phyloP scores from a whole-genome alignment of 2,797 vertebrate species.

The Emys orbicularis region DNA sequence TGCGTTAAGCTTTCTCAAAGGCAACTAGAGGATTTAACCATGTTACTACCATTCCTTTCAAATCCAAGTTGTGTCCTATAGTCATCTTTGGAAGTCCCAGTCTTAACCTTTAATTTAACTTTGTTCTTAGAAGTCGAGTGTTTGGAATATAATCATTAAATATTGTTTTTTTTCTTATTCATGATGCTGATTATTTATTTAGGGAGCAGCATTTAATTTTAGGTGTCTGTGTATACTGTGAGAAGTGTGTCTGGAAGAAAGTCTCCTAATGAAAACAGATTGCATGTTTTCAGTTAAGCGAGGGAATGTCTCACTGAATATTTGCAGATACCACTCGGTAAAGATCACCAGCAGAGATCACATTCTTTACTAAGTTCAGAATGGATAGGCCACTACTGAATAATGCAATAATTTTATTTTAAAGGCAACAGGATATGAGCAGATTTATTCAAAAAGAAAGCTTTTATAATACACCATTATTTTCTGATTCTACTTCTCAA shows the following conservation, averaged over 20 bases:
- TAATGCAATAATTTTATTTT: neutral
- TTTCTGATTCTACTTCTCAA: neutral
- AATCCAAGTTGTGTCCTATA: neutral
- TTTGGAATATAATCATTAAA: slow-evolving; percentile 25
- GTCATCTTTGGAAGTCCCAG: neutral
- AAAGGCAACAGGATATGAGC: neutral
- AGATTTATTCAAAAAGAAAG: neutral
- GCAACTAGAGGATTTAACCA: neutral
- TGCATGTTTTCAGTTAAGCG: neutral
- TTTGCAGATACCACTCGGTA: neutral
- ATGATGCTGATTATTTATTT: slow-evolving; percentile 9
- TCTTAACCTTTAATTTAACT: slow-evolving; percentile 3
- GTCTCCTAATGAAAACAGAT: neutral
- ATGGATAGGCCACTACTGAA: neutral
- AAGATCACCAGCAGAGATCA: neutral
- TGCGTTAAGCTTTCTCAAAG: neutral
- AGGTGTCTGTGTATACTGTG: neutral
- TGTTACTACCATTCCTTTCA: neutral
- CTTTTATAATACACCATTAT: neutral
- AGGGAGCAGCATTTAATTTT: slow-evolving; percentile 29
- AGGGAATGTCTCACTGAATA: neutral
- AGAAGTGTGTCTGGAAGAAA: slow-evolving; percentile 13
- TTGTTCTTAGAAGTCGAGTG: neutral
- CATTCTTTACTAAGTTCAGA: neutral
- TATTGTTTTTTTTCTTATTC: slow-evolving; percentile 7